These are phyloP conservation scores for Myathropa florea DNA, from an alignment of 2,888 invertebrate genomes.

Conservation along the genomic window DNA sequence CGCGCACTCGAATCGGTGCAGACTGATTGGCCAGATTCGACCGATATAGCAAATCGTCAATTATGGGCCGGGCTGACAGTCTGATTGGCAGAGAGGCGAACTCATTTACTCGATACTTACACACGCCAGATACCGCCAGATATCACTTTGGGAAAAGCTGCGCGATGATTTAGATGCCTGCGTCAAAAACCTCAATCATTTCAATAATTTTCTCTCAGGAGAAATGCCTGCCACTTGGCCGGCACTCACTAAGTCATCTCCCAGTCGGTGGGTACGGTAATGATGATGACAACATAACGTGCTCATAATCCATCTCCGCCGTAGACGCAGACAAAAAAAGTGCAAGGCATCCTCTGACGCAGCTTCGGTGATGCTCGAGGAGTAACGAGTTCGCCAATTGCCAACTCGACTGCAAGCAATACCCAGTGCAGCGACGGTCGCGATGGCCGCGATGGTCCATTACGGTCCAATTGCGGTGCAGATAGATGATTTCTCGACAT, in stretches of 20 bases:
- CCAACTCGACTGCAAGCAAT: slow-evolving; percentile 28
- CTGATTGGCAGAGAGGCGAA: slow-evolving; percentile 67
- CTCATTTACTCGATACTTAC: slow-evolving; percentile 64
- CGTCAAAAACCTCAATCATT: slow-evolving; percentile 48
- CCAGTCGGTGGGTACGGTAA: slow-evolving; percentile 43
- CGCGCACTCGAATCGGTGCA: slow-evolving; percentile 36
- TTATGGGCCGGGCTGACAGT: slow-evolving; percentile 69
- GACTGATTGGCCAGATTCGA: slow-evolving; percentile 54
- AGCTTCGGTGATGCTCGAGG: slow-evolving; percentile 1
- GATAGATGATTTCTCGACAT: slow-evolving; percentile 35
- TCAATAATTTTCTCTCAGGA: slow-evolving; percentile 64
- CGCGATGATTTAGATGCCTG: slow-evolving; percentile 34
- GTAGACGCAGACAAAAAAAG: slow-evolving; percentile 7
- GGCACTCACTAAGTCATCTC: slow-evolving; percentile 48
- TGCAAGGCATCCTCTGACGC: slow-evolving; percentile 8
- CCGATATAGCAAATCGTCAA: slow-evolving; percentile 60
- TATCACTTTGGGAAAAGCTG: slow-evolving; percentile 60
- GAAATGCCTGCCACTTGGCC: slow-evolving; percentile 55
- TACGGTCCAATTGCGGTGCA: slow-evolving; percentile 38
- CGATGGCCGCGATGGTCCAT: slow-evolving; percentile 41
- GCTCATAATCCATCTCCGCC: slow-evolving; percentile 70
- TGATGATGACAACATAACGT: slow-evolving; percentile 71
- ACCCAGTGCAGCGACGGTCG: neutral
- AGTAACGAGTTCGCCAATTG: slow-evolving; percentile 61
- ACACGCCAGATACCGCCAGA: slow-evolving; percentile 24